These are phyloP conservation scores for Boloria selene DNA, from an alignment of 2,888 invertebrate species.

Conservation along the genomic window DNA sequence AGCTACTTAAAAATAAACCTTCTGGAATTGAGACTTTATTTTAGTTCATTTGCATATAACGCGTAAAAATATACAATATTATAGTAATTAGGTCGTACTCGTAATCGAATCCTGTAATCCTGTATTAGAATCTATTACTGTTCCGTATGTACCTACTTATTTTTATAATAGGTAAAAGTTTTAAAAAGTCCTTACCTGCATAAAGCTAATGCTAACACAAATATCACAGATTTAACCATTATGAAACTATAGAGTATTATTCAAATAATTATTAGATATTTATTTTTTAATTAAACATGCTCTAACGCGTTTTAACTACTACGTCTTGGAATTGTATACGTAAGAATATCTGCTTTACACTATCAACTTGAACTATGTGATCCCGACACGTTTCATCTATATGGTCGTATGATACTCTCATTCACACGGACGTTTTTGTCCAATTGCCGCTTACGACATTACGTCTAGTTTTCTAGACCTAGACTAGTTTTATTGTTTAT, in stretches of 20 bases:
- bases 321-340: constrained; percentile 24
- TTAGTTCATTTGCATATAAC: too few species aligned
- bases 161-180: neutral
- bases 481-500: constrained; percentile 1
- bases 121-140: too few species aligned
- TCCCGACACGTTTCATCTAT: constrained; percentile 46
- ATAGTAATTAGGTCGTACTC: too few species aligned
- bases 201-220: constrained; percentile 45
- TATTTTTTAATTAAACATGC: neutral
- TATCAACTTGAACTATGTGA: constrained; percentile 67
- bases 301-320: constrained; percentile 9
- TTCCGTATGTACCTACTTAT: too few species aligned
- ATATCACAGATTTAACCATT: constrained; percentile 35
- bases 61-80: too few species aligned
- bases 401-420: constrained; percentile 21
- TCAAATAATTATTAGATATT: too few species aligned
- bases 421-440: constrained; percentile 16
- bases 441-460: neutral
- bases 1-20: too few species aligned
- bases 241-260: constrained; percentile 1
- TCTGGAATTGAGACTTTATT: too few species aligned
- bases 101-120: too few species aligned
- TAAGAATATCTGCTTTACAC: constrained; percentile 26
- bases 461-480: neutral
- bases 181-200: constrained; percentile 24